Evolutionary conservation across 2,113 vertebrate genomes (phyloP).

Genomic region (Scomber japonicus): DNA sequence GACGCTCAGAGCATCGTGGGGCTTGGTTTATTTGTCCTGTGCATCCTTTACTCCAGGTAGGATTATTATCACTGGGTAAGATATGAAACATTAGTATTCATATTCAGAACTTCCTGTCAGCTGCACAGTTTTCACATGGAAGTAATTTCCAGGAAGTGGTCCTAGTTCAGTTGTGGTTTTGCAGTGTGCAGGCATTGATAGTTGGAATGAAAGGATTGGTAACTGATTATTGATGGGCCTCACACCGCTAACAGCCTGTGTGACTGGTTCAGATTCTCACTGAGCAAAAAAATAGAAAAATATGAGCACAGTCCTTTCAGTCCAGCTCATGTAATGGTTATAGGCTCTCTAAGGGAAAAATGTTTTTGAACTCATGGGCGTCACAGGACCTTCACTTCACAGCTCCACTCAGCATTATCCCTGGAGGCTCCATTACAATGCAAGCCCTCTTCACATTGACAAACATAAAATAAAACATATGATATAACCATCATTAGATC

Average conservation of each 20-base stretch:
- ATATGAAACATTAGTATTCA: not conserved
- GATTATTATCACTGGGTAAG: not conserved
- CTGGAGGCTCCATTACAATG: no score
- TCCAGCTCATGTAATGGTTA: not conserved
- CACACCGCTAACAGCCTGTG: no score
- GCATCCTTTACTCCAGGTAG: constrained; percentile 96
- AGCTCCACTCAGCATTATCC: not conserved
- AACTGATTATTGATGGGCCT: no score
- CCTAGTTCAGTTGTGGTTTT: not conserved
- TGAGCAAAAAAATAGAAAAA: no score
- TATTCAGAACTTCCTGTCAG: no score
- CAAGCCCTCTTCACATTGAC: not conserved
- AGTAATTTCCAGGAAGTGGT: not conserved
- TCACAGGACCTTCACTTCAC: constrained; percentile 3
- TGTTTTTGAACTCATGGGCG: not conserved
- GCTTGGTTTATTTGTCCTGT: constrained; percentile 89
- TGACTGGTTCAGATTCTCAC: no score
- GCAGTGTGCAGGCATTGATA: no score
- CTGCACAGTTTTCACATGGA: not conserved
- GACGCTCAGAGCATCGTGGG: constrained; percentile 89
- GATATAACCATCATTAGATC: not conserved
- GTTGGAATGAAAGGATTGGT: no score
- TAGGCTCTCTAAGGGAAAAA: not conserved
- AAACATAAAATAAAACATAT: not conserved
- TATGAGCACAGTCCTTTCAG: not conserved